Base-by-base conservation (phyloP, 2,888 invertebrate species). In the Julus scandinavius region DNA sequence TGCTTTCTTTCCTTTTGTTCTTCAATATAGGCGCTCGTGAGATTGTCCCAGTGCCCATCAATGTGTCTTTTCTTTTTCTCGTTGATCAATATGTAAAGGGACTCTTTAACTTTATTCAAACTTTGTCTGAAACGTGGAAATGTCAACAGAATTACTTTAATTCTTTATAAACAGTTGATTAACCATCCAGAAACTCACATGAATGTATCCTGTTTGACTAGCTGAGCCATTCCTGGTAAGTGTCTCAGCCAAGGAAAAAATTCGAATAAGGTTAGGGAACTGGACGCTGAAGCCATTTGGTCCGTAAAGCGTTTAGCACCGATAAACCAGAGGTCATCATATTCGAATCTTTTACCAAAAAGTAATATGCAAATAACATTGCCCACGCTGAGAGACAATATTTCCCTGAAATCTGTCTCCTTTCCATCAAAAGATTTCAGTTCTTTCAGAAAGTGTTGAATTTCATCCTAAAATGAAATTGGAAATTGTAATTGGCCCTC, bases 191-290 rank as follows among this genome's bases (percentile, higher is more conserved):
- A 13, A 20, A 13, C 83, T 40, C n/a, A 83, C 83, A 29, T 4
- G 13, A 54, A 17, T 4, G 13, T 5, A 13, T 50, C 11, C 29
- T 58, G 50, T 15, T 63, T 63, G 11, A 83, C 6, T 9, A 87
- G 2, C 11, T 15, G n/a, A 4, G n/a, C 15, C 3, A 49, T n/a
- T 29, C 87, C 83, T 15, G 87, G 87, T 17, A 87, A 2, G 9
- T 87, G 83, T 41, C 29, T 87, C 29, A 87, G 17, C 87, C 87
- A 87, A 17, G 87, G 72, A 87, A 87, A 40, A n/a, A 86, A 86
- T 41, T 11, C 40, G 13, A 86, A 40, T 11, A 45, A 13, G 13
- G 17, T n/a, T 29, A 86, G 6, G 17, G 83, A 11, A 38, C 29
- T 58, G 11, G 41, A 15, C n/a, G n/a, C 13, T 17, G 3, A 3